phyloP scores from a whole-genome alignment of 2,797 vertebrate species.

The Acrossocheilus wenchowensis region DNA sequence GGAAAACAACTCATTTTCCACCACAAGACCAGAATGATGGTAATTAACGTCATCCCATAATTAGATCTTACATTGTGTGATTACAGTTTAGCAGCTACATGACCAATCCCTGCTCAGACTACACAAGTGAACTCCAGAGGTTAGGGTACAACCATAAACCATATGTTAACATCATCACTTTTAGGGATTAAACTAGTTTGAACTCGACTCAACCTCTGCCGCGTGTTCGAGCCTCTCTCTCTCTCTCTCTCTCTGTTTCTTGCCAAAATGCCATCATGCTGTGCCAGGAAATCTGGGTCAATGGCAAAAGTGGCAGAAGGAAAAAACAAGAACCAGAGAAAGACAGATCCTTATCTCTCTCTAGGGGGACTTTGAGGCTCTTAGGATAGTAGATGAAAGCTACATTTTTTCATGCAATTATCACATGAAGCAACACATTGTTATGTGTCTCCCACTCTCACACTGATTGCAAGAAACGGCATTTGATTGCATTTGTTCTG shows the following conservation, averaged over 20 bases:
- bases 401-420: not conserved
- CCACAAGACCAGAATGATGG: conserved; percentile 29
- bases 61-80: conserved; percentile 22
- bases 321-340: conserved; percentile 14
- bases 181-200: conserved; percentile 20
- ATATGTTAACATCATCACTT: conserved; percentile 10
- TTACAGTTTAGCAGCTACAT: conserved; percentile 7
- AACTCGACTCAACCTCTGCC: conserved; percentile 9
- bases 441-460: not conserved
- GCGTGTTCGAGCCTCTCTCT: not conserved
- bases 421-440: not conserved
- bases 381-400: not conserved
- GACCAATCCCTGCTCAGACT: not conserved
- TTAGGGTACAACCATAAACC: conserved; percentile 1
- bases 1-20: not conserved
- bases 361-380: not conserved
- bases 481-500: not conserved
- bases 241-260: conserved; percentile 4
- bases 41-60: conserved; percentile 26
- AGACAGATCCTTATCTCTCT: not conserved
- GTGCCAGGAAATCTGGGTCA: conserved; percentile 48
- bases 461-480: not conserved
- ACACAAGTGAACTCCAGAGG: not conserved
- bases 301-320: conserved; percentile 18
- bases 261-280: conserved; percentile 32